These are phyloP conservation scores for Lamellibrachia satsuma DNA, from an alignment of 2,888 invertebrate species.

Conservation along the genomic window DNA sequence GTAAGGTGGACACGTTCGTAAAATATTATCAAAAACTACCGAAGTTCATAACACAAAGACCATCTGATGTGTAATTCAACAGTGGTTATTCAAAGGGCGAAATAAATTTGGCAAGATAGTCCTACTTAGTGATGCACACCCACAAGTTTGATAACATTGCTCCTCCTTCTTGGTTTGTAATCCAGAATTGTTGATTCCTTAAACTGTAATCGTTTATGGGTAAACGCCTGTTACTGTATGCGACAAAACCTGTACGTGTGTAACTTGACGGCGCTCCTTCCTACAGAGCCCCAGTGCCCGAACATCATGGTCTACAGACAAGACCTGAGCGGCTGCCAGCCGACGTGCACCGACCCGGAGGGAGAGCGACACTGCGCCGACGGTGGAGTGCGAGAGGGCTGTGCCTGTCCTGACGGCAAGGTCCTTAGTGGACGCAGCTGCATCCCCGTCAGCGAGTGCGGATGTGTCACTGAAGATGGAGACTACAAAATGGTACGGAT, in stretches of 20 bases:
- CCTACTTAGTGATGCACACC: no score
- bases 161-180: no score
- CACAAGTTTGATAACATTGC: no score
- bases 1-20: no score
- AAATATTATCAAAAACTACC: no score
- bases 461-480: not conserved
- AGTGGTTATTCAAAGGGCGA: no score
- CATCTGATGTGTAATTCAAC: no score
- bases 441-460: conserved; percentile 30
- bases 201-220: no score
- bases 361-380: not conserved
- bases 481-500: not conserved
- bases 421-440: conserved; percentile 46
- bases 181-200: no score
- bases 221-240: no score
- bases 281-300: not conserved
- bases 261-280: not conserved
- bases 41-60: no score
- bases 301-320: conserved; percentile 8
- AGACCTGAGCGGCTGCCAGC: conserved; percentile 18
- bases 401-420: not conserved
- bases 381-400: conserved; percentile 6
- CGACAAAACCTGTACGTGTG: not conserved
- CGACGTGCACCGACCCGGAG: conserved; percentile 14
- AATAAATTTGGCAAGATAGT: no score